phyloP scores from a whole-genome alignment of 2,888 invertebrate genomes.

The Synergus umbraculus region DNA sequence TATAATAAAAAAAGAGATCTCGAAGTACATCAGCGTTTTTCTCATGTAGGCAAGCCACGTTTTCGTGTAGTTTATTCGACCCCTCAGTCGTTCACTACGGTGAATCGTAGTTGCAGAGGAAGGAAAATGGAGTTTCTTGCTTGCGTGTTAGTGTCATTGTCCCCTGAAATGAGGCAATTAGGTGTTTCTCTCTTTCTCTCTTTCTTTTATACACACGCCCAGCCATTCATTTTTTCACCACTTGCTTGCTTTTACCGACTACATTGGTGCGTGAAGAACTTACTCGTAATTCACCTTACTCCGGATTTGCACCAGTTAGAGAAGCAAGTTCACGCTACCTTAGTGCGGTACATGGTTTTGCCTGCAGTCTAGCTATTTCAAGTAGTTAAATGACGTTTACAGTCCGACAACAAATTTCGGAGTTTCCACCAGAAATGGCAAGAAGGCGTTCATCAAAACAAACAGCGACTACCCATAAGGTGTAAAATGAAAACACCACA shows the following conservation, averaged over 20 bases:
- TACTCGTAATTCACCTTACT: constrained; percentile 48
- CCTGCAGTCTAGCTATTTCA: constrained; percentile 60
- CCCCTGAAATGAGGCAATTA: constrained; percentile 56
- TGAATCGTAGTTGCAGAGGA: constrained; percentile 34
- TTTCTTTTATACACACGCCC: neutral
- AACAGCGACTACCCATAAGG: neutral
- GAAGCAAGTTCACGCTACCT: constrained; percentile 22
- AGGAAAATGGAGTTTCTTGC: constrained; percentile 51
- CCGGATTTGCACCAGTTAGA: constrained; percentile 49
- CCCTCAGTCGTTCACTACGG: constrained; percentile 32
- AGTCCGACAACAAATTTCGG: constrained; percentile 47
- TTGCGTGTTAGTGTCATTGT: constrained; percentile 50
- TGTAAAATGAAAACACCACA: neutral
- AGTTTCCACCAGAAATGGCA: neutral
- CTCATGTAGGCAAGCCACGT: neutral
- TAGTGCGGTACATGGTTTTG: constrained; percentile 44
- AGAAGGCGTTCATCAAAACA: neutral
- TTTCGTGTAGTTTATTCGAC: constrained; percentile 36
- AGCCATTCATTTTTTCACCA: constrained; percentile 40
- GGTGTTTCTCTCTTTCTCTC: constrained; percentile 42
- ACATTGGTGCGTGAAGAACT: constrained; percentile 41
- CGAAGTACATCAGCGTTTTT: constrained; percentile 20
- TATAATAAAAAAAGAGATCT: constrained; percentile 1
- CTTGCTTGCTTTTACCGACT: constrained; percentile 42
- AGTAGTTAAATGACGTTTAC: constrained; percentile 65